Conservation (phyloP, 2,888 invertebrate genomes). For the Phengaris arion region DNA sequence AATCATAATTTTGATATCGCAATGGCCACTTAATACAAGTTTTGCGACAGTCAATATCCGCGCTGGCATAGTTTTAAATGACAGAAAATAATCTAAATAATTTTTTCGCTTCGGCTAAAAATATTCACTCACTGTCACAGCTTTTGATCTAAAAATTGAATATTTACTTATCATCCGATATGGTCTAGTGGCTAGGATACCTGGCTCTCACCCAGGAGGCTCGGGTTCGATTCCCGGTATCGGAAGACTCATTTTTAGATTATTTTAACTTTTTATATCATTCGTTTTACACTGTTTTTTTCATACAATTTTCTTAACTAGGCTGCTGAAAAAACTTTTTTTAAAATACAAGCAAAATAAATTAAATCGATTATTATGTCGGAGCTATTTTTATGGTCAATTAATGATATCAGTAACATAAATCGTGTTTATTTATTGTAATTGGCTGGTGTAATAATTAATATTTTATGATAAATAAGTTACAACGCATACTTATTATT, state of each 20-base stretch:
- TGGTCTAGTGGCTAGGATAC: conserved; percentile 85
- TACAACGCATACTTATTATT: not conserved
- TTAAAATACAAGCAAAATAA: conserved; percentile 15
- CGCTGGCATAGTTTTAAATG: too few species aligned
- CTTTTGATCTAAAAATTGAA: not conserved
- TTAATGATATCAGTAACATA: conserved; percentile 22
- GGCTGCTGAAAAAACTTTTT: not conserved
- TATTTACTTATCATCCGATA: conserved; percentile 62
- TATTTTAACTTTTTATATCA: not conserved
- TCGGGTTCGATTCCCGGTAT: conserved; percentile 85
- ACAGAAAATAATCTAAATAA: too few species aligned
- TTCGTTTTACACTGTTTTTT: not conserved
- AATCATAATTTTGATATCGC: too few species aligned
- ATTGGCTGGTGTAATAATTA: conserved; percentile 19
- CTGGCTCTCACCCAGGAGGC: conserved; percentile 86
- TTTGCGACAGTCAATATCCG: too few species aligned
- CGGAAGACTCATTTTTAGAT: conserved; percentile 57
- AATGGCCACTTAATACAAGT: too few species aligned
- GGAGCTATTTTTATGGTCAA: conserved; percentile 15
- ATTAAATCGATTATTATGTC: not conserved
- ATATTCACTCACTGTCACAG: not conserved
- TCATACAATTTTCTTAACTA: not conserved
- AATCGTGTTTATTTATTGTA: conserved; percentile 22
- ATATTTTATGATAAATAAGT: conserved; percentile 16
- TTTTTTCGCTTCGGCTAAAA: not conserved